Conservation (phyloP, 2,888 invertebrate species). For the Schrankia costaestrigalis region DNA sequence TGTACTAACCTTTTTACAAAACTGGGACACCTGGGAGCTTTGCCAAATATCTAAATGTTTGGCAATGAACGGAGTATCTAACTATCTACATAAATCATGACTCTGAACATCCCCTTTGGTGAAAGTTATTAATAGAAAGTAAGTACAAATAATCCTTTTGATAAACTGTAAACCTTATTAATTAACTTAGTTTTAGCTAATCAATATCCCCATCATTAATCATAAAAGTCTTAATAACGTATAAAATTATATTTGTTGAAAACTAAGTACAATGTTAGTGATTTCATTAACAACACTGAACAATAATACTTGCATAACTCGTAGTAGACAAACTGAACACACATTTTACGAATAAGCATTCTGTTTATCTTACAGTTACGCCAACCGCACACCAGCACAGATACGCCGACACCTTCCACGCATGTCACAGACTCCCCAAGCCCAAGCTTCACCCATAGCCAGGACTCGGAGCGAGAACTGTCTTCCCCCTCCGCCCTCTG, state of each 20-base stretch:
- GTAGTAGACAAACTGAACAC: background rate
- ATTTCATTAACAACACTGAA: conserved; percentile 1
- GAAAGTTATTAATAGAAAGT: too few relatives aligned
- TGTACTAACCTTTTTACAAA: too few relatives aligned
- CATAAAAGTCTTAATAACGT: background rate
- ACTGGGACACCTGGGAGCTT: too few relatives aligned
- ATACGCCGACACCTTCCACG: conserved; percentile 71
- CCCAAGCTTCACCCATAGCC: conserved; percentile 70
- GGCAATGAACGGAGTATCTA: too few relatives aligned
- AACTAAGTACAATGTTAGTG: too few relatives aligned
- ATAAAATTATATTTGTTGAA: too few relatives aligned
- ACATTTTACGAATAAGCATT: conserved; percentile 3
- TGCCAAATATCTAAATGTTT: too few relatives aligned
- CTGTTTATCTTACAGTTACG: conserved; percentile 68
- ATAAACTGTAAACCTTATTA: background rate
- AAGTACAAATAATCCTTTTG: background rate
- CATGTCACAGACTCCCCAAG: conserved; percentile 72
- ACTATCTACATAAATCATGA: too few relatives aligned
- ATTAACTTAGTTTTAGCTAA: too few relatives aligned
- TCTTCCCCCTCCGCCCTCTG: conserved; percentile 72
- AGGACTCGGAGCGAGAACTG: conserved; percentile 68
- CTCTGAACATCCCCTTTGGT: too few relatives aligned
- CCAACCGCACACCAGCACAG: conserved; percentile 69
- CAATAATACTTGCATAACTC: conserved; percentile 2
- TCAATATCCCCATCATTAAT: too few relatives aligned